Base-by-base conservation (phyloP, 2,888 invertebrate genomes). In the Bembecia ichneumoniformis region DNA sequence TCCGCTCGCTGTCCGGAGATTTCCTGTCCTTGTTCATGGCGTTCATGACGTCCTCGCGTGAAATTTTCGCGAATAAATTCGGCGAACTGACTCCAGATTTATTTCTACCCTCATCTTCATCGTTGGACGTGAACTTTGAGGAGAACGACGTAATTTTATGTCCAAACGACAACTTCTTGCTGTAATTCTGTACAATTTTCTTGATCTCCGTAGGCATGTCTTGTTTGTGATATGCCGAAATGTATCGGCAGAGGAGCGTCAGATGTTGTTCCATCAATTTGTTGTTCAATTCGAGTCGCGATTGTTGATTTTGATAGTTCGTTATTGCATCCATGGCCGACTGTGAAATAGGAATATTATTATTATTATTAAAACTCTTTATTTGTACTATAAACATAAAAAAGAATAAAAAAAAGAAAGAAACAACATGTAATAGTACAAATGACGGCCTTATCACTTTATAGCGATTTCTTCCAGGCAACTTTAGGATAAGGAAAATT, bases 191-290 rank as follows among this genome's bases (percentile, higher is more conserved):
- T 1, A 94, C 84, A 45, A 95, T 92, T 56, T 93, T 88, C 48
- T 93, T 89, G 3, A 95, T 90, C 52, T 95, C 95, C 0, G 89
- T 82, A 0, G 95, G 94, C 47, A 94, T 79, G 47, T 94, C 94
- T 43, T 90, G 86, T 49, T 90, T 90, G 16, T 91, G 89, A 48
- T 94, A 70, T 3, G 90, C 89, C 4, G 91, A 89, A n/a, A 96
- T 89, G 71, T 91, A 95, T 2, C 91, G 88, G 3, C 93, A 94
- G 3, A 96, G 78, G 0, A 93, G 87, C 0, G 90, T 87, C 0
- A 95, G 89, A 0, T 94, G 94, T 9, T 94, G 91, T 66, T 95
- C 94, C 53, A 94, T 71, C 0, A 90, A 88, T 62, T 94, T 92
- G 62, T 92, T 92, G 54, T 92, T 92, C 2, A 91, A 86, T 66